Conservation (phyloP, 2,113 vertebrate species). For the Hemiprocne comata region DNA sequence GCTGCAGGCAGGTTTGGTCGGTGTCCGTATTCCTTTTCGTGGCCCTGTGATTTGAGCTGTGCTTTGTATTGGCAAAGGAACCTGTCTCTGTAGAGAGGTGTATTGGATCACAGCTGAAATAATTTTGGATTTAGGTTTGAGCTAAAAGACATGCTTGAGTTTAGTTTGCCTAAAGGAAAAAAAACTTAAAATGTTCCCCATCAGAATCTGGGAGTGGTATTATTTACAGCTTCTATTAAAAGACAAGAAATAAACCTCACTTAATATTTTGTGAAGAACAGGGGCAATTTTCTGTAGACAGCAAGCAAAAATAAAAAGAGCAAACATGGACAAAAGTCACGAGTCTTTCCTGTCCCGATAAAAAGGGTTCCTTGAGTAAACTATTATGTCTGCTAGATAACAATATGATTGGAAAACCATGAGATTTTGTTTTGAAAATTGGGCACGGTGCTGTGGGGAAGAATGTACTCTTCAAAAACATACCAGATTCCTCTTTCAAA, state of each 20-base stretch:
- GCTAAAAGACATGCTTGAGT: not conserved
- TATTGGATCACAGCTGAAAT: not conserved
- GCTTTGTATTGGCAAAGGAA: not conserved
- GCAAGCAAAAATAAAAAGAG: not conserved
- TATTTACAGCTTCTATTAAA: not conserved
- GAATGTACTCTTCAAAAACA: not conserved
- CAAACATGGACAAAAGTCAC: not conserved
- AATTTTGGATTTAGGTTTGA: not conserved
- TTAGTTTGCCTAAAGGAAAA: not conserved
- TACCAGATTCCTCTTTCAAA: not conserved
- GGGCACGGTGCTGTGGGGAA: not conserved
- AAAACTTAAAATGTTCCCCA: not conserved
- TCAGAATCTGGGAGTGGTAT: not conserved
- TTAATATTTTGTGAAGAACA: rapidly evolving
- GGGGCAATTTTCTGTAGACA: not conserved
- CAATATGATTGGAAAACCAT: rapidly evolving
- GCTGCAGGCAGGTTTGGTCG: not conserved
- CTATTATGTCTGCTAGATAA: not conserved
- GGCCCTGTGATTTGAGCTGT: not conserved
- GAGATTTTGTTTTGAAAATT: not conserved
- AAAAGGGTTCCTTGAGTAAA: not conserved
- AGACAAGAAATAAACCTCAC: not conserved
- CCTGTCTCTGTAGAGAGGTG: not conserved
- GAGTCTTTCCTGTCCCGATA: not conserved
- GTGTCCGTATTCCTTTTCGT: no score